Evolutionary conservation across 2,797 vertebrate genomes (phyloP), one percentile per base, ranked within the genome.

Genomic region (Pachyuromys duprasi): DNA sequence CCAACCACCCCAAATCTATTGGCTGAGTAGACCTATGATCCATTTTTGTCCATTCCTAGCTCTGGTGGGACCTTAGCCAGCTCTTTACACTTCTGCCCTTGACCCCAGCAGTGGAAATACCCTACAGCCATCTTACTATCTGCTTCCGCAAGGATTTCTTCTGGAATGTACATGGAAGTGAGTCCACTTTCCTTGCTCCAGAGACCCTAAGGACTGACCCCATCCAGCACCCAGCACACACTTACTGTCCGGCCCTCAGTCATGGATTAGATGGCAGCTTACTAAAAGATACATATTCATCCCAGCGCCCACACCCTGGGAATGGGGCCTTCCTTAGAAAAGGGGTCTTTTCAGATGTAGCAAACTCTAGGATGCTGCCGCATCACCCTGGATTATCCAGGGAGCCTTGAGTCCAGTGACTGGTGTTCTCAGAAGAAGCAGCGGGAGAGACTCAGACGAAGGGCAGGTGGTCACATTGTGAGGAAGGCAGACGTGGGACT

Each of bases 21-120:
- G n/a, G 57, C 26, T 60, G 26, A 42, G 26, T 31, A 42, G 69
- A 74, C 26, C 65, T 36, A 20, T 11, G 53, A 60, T 39, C 57
- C 6, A 2, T 33, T 31, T 86, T 70, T 69, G 36, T 31, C 83
- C 14, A 13, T 7, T 26, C 65, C 65, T 80, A 1, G 1, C 45
- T 74, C 4, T 20, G 55, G 26, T 49, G 5, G 42, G 28, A 3
- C 20, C n/a, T 55, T 8, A 76, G 8, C 20, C 69, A 78, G n/a
- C 11, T 9, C 6, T 60, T 8, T 28, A 5, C 53, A n/a, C n/a
- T 36, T 74, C 4, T n/a, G 65, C 26, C 22, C 31, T 24, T 13
- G 42, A 17, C 45, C 72, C 18, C 7, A 3, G 28, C 0, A 49
- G 11, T 39, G 11, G 18, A 1, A 4, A 4, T 12, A 9, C 2